Evolutionary conservation across 2,888 invertebrate species (phyloP), one percentile per base, ranked within the genome.

Genomic region (Hypena proboscidalis): DNA sequence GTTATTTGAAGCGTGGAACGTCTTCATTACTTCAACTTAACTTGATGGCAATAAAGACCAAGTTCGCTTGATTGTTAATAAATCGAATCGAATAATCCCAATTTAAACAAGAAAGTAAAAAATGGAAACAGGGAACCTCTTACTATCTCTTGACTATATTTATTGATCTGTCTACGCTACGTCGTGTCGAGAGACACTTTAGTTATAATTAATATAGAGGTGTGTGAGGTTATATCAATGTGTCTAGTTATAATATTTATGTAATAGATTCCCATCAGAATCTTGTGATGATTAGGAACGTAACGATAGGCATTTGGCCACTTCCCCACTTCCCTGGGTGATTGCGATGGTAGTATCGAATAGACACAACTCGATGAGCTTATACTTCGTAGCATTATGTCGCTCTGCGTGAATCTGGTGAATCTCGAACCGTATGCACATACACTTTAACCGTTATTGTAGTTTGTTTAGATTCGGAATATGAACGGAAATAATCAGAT

Each of bases 51-150:
- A 11, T 25, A 25, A 11, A 9, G 11, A 9, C 1, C 6, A 25
- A 6, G 7, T 11, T 11, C 10, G 23, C 9, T 3, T 23, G 10
- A 9, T 4, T 9, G 10, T 9, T 7, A 20, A 5, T 5, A 20
- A 5, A 8, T 22, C 2, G 43, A 46, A 58, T 55, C 49, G 51
- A 60, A 60, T 50, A 50, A 50, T 45, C 49, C 23, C 45, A 48
- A 60, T 50, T 30, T 58, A 52, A 50, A 48, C 34, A 40, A 39
- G 51, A 52, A 64, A 40, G 43, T 52, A 56, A 59, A 62, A 67
- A 66, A 72, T 70, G 57, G 70, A 79, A 82, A 82, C 80, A 82
- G 81, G 82, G 82, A 80, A 72, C 62, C 73, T 72, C 62, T 71
- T 68, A 70, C 63, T 76, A 65, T 73, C 56, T 77, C 68, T 76